phyloP scores from a whole-genome alignment of 2,113 vertebrate species.

The Vidua macroura region DNA sequence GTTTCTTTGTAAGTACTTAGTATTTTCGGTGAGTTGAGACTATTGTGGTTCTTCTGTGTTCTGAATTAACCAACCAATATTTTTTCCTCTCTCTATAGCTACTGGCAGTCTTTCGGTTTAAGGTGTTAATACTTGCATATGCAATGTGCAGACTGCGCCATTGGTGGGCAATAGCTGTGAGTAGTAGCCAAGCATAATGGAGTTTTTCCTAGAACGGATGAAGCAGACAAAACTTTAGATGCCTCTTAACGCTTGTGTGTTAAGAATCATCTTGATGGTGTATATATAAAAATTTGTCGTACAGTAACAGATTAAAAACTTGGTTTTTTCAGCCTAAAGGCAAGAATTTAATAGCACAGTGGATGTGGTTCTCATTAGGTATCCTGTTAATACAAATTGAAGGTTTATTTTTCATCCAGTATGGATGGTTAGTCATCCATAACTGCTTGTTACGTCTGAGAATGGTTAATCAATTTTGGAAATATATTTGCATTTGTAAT shows the following conservation, averaged over 20 bases:
- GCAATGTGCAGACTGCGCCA: constrained; percentile 90
- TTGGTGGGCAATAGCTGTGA: constrained; percentile 96
- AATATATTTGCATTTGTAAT: background rate
- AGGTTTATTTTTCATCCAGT: background rate
- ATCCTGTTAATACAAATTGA: background rate
- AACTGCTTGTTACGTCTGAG: background rate
- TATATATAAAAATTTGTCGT: background rate
- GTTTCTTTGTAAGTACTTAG: background rate
- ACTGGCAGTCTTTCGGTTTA: constrained; percentile 92
- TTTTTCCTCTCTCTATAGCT: constrained; percentile 74
- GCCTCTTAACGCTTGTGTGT: background rate
- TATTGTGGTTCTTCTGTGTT: constrained; percentile 24
- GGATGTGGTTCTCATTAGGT: background rate
- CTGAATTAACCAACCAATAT: constrained; percentile 56
- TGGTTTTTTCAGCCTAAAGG: background rate
- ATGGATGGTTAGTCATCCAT: background rate
- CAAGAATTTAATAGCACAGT: background rate
- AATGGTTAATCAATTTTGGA: background rate
- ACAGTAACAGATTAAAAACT: background rate
- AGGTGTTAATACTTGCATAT: constrained; percentile 90
- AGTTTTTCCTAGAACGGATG: background rate
- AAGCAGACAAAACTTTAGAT: background rate
- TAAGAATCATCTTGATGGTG: constrained; percentile 15
- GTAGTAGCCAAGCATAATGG: constrained; percentile 61
- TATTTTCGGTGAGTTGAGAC: background rate